Percentiles rank a stretch among this genome's conserved stretches.
Conservation (phyloP, 2,113 vertebrate species). For the Papio anubis region DNA sequence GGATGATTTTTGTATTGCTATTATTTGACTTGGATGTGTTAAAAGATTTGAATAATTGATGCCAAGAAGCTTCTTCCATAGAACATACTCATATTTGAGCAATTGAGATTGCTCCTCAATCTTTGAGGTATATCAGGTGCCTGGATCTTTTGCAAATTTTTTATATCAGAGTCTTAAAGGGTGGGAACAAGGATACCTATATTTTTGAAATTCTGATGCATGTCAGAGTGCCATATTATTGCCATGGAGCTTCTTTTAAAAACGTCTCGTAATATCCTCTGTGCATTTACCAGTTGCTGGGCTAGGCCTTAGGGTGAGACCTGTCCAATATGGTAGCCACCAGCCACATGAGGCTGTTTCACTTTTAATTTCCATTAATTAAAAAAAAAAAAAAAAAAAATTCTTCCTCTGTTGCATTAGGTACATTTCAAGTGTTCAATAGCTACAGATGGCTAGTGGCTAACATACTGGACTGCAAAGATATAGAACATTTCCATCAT, state of each 20-base stretch:
- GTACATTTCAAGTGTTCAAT: not conserved
- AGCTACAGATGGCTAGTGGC: not conserved
- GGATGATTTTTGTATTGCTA: not conserved
- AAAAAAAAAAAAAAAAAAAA: not conserved
- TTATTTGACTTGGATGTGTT: slow-evolving; percentile 19
- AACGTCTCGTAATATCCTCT: not conserved
- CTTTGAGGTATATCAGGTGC: not conserved
- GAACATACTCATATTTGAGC: not conserved
- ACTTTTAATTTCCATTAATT: not conserved
- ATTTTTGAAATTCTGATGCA: not conserved
- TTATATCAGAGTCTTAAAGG: not conserved
- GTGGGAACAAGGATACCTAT: not conserved
- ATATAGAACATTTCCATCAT: not conserved
- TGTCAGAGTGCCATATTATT: not conserved
- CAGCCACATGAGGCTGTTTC: not conserved
- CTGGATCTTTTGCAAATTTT: not conserved
- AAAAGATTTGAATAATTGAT: slow-evolving; percentile 41
- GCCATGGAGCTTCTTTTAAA: not conserved
- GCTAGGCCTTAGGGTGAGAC: not conserved
- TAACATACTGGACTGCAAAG: not conserved
- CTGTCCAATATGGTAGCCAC: not conserved
- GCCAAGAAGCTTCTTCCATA: not conserved
- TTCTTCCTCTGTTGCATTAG: no score
- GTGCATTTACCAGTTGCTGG: not conserved
- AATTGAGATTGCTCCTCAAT: not conserved